Conservation (phyloP, 2,888 invertebrate genomes). For the Protophormia terraenovae region DNA sequence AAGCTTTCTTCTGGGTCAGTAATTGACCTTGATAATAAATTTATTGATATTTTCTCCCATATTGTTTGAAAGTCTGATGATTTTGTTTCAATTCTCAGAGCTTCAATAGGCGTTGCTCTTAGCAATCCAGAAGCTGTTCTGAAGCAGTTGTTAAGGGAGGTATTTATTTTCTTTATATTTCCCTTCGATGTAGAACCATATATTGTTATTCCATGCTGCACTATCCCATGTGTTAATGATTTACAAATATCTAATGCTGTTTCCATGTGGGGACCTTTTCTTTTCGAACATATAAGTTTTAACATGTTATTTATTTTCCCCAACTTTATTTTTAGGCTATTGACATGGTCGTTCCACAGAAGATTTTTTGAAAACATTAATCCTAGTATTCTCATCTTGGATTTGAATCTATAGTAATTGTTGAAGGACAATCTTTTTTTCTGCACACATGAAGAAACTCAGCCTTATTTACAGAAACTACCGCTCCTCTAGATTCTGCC, state of each 20-base stretch:
- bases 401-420: too few relatives aligned
- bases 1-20: too few relatives aligned
- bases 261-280: neutral
- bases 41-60: too few relatives aligned
- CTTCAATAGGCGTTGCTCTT: too few relatives aligned
- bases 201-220: neutral
- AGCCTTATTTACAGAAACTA: too few relatives aligned
- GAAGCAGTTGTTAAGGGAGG: too few relatives aligned
- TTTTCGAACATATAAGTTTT: slow-evolving; percentile 3
- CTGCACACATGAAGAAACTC: neutral
- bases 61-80: too few relatives aligned
- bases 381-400: slow-evolving; percentile 9
- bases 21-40: too few relatives aligned
- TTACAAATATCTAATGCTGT: neutral
- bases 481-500: too few relatives aligned
- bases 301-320: neutral
- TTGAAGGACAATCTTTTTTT: too few relatives aligned
- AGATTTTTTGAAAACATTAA: slow-evolving; percentile 18
- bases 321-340: neutral
- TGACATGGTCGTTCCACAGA: slow-evolving; percentile 26
- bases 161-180: neutral
- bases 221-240: neutral
- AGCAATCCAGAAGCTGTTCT: too few relatives aligned
- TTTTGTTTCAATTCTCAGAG: too few relatives aligned
- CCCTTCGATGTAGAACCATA: neutral